These are phyloP conservation scores for Papilio gigon DNA, from an alignment of 2,888 invertebrate species.

Conservation along the genomic window DNA sequence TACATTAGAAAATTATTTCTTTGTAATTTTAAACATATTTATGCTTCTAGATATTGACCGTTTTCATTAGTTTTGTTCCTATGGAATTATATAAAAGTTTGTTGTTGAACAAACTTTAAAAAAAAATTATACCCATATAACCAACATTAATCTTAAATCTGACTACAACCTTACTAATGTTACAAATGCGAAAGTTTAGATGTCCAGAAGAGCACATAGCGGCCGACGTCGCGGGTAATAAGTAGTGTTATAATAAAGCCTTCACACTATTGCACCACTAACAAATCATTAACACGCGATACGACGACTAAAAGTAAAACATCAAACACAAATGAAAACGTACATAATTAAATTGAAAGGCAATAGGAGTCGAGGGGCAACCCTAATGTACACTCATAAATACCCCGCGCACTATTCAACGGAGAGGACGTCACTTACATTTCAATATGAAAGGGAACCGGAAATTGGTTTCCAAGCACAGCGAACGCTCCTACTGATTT, in stretches of 20 bases:
- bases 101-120: not conserved
- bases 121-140: not conserved
- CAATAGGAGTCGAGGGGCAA: not conserved
- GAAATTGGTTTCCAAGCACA: conserved; percentile 79
- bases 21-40: no score
- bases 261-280: not conserved
- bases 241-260: no score
- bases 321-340: not conserved
- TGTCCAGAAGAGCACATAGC: no score
- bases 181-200: no score
- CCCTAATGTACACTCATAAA: conserved; percentile 49
- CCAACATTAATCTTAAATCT: not conserved
- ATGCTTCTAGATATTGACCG: not conserved
- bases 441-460: conserved; percentile 78
- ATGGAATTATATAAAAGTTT: not conserved
- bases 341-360: not conserved
- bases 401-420: conserved; percentile 53
- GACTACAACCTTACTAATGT: not conserved
- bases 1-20: not conserved
- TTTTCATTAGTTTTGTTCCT: not conserved
- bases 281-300: not conserved
- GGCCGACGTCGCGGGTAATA: no score
- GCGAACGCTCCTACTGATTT: conserved; percentile 74
- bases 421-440: conserved; percentile 71
- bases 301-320: not conserved